Evolutionary conservation across 2,888 invertebrate genomes (phyloP).

Genomic region (Alentia gelatinosa): DNA sequence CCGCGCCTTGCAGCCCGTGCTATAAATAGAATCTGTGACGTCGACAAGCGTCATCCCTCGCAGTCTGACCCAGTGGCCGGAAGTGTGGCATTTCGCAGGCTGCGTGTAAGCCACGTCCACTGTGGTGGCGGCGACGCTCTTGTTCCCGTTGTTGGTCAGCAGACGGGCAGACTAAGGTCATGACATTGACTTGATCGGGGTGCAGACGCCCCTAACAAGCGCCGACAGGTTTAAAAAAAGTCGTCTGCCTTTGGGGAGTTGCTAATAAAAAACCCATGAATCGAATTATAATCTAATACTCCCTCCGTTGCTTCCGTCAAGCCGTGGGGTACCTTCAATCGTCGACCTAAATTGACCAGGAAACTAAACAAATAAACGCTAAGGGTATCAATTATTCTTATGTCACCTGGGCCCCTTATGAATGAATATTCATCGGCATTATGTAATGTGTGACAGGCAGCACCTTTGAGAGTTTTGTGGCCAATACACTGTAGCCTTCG

Average conservation of each 20-base stretch:
- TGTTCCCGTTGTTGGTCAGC: neutral
- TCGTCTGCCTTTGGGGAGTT: neutral
- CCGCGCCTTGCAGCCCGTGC: neutral
- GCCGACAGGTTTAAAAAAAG: neutral
- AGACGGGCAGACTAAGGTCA: neutral
- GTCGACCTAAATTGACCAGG: too few species aligned
- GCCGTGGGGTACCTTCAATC: too few species aligned
- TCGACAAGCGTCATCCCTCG: neutral
- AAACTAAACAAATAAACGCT: too few species aligned
- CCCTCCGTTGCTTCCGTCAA: too few species aligned
- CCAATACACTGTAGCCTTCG: too few species aligned
- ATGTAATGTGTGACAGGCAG: too few species aligned
- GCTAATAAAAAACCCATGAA: too few species aligned
- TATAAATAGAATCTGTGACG: neutral
- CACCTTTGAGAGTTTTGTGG: too few species aligned
- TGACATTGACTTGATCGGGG: neutral
- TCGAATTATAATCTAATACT: too few species aligned
- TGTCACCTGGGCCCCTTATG: too few species aligned
- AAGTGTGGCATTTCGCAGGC: constrained; percentile 1
- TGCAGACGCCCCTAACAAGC: neutral
- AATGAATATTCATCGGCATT: too few species aligned
- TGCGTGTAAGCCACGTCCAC: neutral
- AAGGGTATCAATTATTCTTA: too few species aligned
- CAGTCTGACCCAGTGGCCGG: neutral
- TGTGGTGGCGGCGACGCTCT: neutral